Evolutionary conservation across 2,797 vertebrate species (phyloP).

Genomic region (Acanthurus lineatus): DNA sequence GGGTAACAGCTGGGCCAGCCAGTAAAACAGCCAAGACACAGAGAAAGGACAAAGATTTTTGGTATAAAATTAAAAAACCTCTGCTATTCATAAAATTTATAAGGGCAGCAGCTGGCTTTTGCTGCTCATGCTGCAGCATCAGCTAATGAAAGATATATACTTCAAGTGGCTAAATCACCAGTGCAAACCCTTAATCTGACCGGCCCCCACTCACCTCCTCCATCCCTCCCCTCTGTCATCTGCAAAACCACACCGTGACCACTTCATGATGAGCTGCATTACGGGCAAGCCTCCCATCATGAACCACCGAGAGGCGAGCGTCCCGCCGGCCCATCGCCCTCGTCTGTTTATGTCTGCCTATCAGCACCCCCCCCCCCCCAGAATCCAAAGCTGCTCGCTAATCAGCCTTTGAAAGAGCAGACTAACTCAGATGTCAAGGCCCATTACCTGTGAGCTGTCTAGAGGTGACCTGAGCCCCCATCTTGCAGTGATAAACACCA

Average conservation of each 20-base stretch:
- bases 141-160: conserved; percentile 47
- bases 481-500: conserved; percentile 72
- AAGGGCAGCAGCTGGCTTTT: conserved; percentile 13
- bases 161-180: conserved; percentile 51
- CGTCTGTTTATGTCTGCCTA: conserved; percentile 62
- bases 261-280: conserved; percentile 62
- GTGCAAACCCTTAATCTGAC: conserved; percentile 48
- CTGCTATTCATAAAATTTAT: conserved; percentile 51
- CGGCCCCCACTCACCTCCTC: conserved; percentile 24
- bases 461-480: conserved; percentile 74
- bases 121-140: conserved; percentile 19
- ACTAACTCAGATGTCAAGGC: conserved; percentile 80
- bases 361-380: conserved; percentile 47
- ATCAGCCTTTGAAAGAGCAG: conserved; percentile 76
- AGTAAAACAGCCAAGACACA: conserved; percentile 45
- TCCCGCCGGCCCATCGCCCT: conserved; percentile 34
- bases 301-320: conserved; percentile 33
- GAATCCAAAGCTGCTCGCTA: conserved; percentile 75
- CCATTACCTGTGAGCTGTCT: conserved; percentile 79
- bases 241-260: conserved; percentile 59
- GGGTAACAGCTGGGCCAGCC: conserved; percentile 61
- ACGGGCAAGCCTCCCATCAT: conserved; percentile 65
- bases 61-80: conserved; percentile 35
- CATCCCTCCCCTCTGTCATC: conserved; percentile 50
- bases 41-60: conserved; percentile 42